Evolutionary conservation across 2,113 vertebrate genomes (phyloP), one percentile per base, ranked within the genome.

Genomic region (Columbina picui): DNA sequence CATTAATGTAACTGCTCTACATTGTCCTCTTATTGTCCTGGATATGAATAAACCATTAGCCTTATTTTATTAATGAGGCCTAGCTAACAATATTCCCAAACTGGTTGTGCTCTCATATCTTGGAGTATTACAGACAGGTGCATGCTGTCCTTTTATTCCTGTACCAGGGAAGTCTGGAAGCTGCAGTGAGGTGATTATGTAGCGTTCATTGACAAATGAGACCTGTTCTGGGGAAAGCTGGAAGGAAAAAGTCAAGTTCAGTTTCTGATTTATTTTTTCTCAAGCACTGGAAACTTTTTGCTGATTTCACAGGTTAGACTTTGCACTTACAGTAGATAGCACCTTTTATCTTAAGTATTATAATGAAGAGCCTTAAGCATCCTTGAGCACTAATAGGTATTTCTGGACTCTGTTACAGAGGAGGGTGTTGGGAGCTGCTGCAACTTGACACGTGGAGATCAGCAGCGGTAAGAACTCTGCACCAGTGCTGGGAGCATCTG

Each of bases 11-110:
- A 93, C 92, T 92, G 89, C 61, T 94, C 96, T 83, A 49, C 71
- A 93, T 94, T 96, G 97, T 98, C 96, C 93, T 97, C 94, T 60
- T 94, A 96, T 97, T 98, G 98, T 98, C 97, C 97, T 94, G 90
- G 93, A 92, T 95, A 98, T 98, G 97, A 98, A 98, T 98, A 98
- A 98, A 98, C 97, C 97, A 98, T 98, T 94, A 91, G 91, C 56
- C 94, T 94, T 98, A 98, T 97, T 98, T 98, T 98, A 98, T 98
- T 98, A 98, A 98, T 98, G 97, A 98, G 93, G 76, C 63, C 80
- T 95, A 95, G 96, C 95, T 97, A 96, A 97, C 90, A 94, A 92
- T 97, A 94, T 97, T 97, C 87, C 94, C 95, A 96, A 96, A 96
- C 80, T 96, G 87, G 30, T 65, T 94, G 77, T 60, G 91, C 55